phyloP scores from a whole-genome alignment of 2,888 invertebrate species.

The Tridacna gigas region DNA sequence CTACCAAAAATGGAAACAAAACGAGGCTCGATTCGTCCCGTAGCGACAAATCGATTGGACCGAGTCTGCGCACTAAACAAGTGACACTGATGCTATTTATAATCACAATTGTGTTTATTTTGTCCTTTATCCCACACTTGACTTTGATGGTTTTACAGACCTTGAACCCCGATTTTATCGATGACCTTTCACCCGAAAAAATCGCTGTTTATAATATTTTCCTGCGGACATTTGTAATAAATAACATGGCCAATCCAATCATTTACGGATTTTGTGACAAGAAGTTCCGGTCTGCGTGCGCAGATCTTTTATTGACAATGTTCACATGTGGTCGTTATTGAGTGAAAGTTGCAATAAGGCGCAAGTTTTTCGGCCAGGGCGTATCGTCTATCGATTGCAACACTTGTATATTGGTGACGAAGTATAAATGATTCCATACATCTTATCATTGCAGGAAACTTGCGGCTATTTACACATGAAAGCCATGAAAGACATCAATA shows the following conservation, averaged over 20 bases:
- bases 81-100: slow-evolving; percentile 71
- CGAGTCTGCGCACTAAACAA: slow-evolving; percentile 64
- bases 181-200: slow-evolving; percentile 46
- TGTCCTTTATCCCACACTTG: slow-evolving; percentile 73
- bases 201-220: slow-evolving; percentile 66
- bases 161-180: slow-evolving; percentile 53
- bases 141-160: slow-evolving; percentile 62
- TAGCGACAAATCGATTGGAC: slow-evolving; percentile 28
- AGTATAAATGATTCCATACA: too few relatives aligned
- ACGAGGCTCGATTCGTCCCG: slow-evolving; percentile 7
- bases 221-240: slow-evolving; percentile 73
- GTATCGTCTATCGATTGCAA: too few relatives aligned
- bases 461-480: too few relatives aligned
- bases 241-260: slow-evolving; percentile 73
- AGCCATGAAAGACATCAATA: too few relatives aligned
- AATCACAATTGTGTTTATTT: slow-evolving; percentile 71
- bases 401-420: too few relatives aligned
- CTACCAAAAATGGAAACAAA: slow-evolving; percentile 29
- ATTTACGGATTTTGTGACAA: slow-evolving; percentile 75
- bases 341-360: not conserved
- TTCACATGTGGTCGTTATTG: slow-evolving; percentile 43
- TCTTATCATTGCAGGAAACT: too few relatives aligned
- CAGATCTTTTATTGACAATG: slow-evolving; percentile 41
- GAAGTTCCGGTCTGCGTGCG: slow-evolving; percentile 70
- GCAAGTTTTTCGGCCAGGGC: too few relatives aligned